Evolutionary conservation across 2,113 vertebrate species (phyloP).

Genomic region (Datnioides undecimradiatus): DNA sequence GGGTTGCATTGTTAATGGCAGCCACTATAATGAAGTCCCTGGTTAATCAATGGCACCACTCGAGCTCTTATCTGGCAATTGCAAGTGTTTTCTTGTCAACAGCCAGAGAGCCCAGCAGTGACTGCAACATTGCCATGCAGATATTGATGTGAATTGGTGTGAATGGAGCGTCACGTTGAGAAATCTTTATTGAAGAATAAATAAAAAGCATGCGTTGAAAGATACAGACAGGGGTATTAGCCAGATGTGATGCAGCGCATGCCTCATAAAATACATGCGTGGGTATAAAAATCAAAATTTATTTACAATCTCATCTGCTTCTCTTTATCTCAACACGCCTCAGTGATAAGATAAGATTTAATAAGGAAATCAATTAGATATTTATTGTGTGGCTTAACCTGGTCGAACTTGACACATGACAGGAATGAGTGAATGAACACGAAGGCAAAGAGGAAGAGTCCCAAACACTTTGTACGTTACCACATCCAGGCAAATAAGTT

Average conservation of each 20-base stretch:
- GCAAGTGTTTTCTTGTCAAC: slow-evolving; percentile 76
- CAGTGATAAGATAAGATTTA: slow-evolving; percentile 14
- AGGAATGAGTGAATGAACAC: neutral
- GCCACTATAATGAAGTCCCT: slow-evolving; percentile 78
- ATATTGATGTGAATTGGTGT: slow-evolving; percentile 45
- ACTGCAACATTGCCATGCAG: slow-evolving; percentile 55
- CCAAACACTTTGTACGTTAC: neutral
- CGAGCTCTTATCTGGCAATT: slow-evolving; percentile 77
- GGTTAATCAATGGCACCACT: slow-evolving; percentile 81
- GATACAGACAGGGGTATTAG: neutral
- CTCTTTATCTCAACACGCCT: slow-evolving; percentile 5
- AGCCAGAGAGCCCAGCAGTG: slow-evolving; percentile 43
- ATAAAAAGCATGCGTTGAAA: neutral
- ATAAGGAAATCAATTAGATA: neutral
- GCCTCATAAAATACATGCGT: neutral
- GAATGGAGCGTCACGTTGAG: slow-evolving; percentile 22
- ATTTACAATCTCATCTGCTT: slow-evolving; percentile 16
- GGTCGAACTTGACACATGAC: neutral
- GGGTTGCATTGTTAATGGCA: slow-evolving; percentile 79
- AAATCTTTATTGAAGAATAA: slow-evolving; percentile 32
- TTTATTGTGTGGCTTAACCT: slow-evolving; percentile 1
- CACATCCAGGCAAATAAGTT: neutral
- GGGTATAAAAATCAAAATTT: neutral
- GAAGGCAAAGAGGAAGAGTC: neutral
- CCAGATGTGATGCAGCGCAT: neutral